These are phyloP conservation scores for Phytoseiulus persimilis DNA, from an alignment of 2,888 invertebrate species.

Conservation along the genomic window DNA sequence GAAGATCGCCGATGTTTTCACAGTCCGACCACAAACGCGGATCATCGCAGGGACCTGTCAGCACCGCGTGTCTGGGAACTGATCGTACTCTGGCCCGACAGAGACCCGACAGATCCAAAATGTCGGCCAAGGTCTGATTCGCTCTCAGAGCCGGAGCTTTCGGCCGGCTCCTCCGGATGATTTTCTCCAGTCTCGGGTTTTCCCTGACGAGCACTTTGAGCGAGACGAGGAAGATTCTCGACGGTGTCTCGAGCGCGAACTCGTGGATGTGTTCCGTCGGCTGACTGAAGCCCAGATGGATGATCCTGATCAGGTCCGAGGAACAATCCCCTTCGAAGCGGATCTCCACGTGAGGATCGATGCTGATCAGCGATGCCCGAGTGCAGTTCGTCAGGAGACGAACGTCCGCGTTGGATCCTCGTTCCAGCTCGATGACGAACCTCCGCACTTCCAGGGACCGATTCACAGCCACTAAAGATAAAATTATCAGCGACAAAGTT, in stretches of 20 bases:
- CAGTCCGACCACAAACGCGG: neutral
- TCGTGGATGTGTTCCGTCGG: constrained; percentile 11
- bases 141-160: neutral
- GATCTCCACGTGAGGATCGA: constrained; percentile 17
- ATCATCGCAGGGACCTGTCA: constrained; percentile 25
- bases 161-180: neutral
- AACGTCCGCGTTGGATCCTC: neutral
- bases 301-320: neutral
- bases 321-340: constrained; percentile 22
- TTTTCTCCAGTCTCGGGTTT: neutral
- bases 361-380: neutral
- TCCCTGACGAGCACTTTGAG: constrained; percentile 7
- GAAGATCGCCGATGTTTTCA: constrained; percentile 10
- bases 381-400: neutral
- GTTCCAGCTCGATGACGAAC: neutral
- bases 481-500: neutral
- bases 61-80: neutral
- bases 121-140: neutral
- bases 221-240: neutral
- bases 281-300: constrained; percentile 12
- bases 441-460: neutral
- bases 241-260: neutral
- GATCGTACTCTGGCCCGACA: constrained; percentile 23
- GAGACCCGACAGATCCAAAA: neutral
- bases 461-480: neutral